phyloP scores from a whole-genome alignment of 2,888 invertebrate genomes.

The Cantharis lateralis region DNA sequence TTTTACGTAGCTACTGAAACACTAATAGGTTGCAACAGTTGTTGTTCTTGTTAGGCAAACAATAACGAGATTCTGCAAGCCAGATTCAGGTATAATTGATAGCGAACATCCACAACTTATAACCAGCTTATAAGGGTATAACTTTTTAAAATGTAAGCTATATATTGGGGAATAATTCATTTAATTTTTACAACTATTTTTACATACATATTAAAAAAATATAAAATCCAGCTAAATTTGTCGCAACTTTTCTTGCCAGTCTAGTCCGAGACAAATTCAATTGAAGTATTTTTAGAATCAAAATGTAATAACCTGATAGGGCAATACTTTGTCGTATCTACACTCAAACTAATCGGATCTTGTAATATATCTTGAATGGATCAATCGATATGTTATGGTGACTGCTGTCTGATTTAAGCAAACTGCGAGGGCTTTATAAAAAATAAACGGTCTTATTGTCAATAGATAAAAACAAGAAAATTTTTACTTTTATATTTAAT shows the following conservation, averaged over 20 bases:
- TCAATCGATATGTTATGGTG: background rate
- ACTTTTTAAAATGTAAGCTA: background rate
- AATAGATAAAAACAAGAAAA: background rate
- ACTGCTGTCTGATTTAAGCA: background rate
- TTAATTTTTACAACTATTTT: background rate
- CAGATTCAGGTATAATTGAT: slow-evolving; percentile 31
- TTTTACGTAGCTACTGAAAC: slow-evolving; percentile 23
- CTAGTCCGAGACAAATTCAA: background rate
- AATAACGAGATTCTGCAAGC: slow-evolving; percentile 24
- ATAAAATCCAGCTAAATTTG: background rate
- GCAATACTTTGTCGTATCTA: background rate
- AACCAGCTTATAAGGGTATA: background rate
- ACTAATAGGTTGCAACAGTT: slow-evolving; percentile 32
- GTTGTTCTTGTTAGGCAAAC: slow-evolving; percentile 25
- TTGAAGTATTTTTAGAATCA: background rate
- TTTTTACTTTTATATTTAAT: too few relatives aligned
- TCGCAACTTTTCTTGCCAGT: background rate
- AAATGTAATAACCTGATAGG: background rate
- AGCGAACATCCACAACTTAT: slow-evolving; percentile 17
- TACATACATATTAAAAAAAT: background rate
- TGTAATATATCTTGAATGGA: background rate
- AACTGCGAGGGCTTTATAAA: background rate
- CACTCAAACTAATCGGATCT: background rate
- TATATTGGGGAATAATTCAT: background rate
- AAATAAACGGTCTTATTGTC: background rate